These are phyloP conservation scores for Paedocypris sp. DNA, from an alignment of 2,113 vertebrate species.

Conservation along the genomic window DNA sequence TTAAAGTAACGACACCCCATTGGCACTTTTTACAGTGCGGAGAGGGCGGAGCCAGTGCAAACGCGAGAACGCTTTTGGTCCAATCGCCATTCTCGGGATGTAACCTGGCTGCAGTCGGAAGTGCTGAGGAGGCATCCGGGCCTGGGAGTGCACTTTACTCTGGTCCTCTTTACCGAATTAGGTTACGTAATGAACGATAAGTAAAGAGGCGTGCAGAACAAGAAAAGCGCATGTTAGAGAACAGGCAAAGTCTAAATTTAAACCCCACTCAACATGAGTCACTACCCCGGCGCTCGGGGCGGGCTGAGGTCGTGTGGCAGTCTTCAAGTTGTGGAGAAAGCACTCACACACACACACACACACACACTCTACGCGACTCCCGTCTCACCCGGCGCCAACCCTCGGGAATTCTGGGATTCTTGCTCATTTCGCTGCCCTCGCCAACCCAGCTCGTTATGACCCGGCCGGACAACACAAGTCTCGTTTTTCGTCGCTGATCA, in stretches of 20 bases:
- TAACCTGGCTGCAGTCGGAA: constrained; percentile 43
- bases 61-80: too few species aligned
- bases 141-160: constrained; percentile 60
- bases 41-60: too few species aligned
- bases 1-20: too few species aligned
- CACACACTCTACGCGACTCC: background rate
- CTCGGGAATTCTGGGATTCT: background rate
- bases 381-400: background rate
- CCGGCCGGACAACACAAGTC: too few species aligned
- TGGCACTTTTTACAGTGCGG: too few species aligned
- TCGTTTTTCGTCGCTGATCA: too few species aligned
- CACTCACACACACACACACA: background rate
- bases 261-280: constrained; percentile 46
- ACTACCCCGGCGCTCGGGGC: constrained; percentile 23
- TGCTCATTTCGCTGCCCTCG: background rate
- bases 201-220: background rate
- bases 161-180: constrained; percentile 51
- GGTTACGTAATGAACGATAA: constrained; percentile 56
- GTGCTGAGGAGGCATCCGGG: constrained; percentile 60
- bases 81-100: too few species aligned
- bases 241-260: constrained; percentile 57
- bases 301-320: background rate
- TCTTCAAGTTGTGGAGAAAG: constrained; percentile 6
- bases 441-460: too few species aligned
- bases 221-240: constrained; percentile 41